These are phyloP conservation scores for Anguilla marmorata DNA, from an alignment of 2,797 vertebrate genomes.

Conservation along the genomic window DNA sequence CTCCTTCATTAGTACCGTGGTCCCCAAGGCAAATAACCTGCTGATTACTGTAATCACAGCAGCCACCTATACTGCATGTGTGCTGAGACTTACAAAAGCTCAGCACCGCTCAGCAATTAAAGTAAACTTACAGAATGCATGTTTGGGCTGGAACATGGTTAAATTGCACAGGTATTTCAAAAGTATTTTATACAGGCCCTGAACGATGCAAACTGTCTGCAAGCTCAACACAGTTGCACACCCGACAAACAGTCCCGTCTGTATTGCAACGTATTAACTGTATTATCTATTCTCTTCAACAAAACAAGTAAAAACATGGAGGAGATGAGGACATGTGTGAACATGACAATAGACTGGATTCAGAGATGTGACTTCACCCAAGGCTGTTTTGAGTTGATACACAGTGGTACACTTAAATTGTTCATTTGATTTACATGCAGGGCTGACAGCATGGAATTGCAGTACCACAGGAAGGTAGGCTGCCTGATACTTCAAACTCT, in stretches of 20 bases:
- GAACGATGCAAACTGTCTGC: background rate
- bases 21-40: conserved; percentile 12
- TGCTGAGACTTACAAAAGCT: background rate
- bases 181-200: background rate
- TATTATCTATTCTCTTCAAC: background rate
- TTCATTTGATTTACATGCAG: background rate
- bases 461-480: background rate
- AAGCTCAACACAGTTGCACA: background rate
- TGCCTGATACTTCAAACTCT: background rate
- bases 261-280: background rate
- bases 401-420: background rate
- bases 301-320: background rate
- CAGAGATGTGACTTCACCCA: background rate
- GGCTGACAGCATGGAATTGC: background rate
- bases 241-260: background rate
- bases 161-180: background rate
- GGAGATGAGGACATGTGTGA: conserved; percentile 1
- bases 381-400: background rate
- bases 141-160: background rate
- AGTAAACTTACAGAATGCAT: background rate
- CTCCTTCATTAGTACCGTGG: background rate
- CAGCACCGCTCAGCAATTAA: background rate
- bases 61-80: background rate
- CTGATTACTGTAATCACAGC: conserved; percentile 20
- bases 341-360: background rate